Evolutionary conservation across 2,797 vertebrate species (phyloP), one percentile per base, ranked within the genome.

Genomic region (Champsocephalus esox): DNA sequence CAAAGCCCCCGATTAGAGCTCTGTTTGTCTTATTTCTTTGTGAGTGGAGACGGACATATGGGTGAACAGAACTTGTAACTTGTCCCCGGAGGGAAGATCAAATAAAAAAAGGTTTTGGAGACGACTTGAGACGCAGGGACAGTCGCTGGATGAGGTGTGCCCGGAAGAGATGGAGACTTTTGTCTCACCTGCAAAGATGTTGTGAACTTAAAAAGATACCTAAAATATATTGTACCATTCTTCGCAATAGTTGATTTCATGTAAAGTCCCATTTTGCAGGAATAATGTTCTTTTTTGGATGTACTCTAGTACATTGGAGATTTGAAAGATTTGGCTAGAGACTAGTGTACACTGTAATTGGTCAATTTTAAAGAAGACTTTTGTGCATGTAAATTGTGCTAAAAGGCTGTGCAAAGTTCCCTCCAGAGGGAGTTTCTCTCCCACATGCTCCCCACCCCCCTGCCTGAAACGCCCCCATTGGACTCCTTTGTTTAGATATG

Each of bases 1-100:
- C 75, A 73, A 82, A 82, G 86, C 79, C 63, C 57, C 80, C 75
- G 83, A 89, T 91, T 89, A 88, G 73, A 82, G 65, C 70, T 79
- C 14, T 70, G 75, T 71, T 87, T 87, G 75, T 87, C 68, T 69
- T 66, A 62, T 83, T 70, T 75, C 38, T 66, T 24, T 24, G 11
- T 41, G 32, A 41, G 64, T 75, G 61, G 66, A 77, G 80, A 75
- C 56, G 59, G 70, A 70, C 62, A 59, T 61, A 60, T 51, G 59
- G 60, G 75, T 14, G 43, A 44, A 75, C 64, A 66, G 46, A 49
- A 66, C 44, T 50, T 68, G 38, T 60, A 62, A 67, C 83, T 52
- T 44, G 17, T 8, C 34, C 34, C 54, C 14, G 43, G 63, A 49
- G 10, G 43, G 45, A 49, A 63, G 62, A 66, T 11, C 44, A n/a